A percentile compares a stretch with the other conserved stretches of the same genome.
Conservation (phyloP, 2,797 vertebrate species). For the Poeciliopsis turneri region DNA sequence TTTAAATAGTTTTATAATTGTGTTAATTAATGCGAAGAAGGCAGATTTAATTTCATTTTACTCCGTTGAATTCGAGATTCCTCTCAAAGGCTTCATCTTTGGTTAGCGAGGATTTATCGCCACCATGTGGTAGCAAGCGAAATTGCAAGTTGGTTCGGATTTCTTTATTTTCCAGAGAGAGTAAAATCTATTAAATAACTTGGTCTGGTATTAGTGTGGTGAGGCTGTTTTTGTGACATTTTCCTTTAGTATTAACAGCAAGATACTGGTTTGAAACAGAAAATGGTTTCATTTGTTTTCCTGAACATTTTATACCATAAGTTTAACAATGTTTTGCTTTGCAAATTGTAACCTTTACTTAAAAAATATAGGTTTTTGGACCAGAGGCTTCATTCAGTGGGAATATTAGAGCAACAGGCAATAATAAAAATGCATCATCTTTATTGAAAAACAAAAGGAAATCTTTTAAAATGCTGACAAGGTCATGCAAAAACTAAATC, state of each 20-base stretch:
- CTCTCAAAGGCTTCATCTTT: not conserved
- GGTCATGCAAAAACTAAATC: not conserved
- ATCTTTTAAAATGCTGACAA: not conserved
- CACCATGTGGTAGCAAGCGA: conserved; percentile 44
- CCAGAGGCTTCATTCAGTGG: not conserved
- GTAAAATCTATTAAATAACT: not conserved
- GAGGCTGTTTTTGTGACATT: not conserved
- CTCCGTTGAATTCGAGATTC: not conserved
- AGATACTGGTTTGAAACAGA: not conserved
- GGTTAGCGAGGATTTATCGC: conserved; percentile 40
- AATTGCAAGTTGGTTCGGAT: not conserved
- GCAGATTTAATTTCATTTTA: conserved; percentile 10
- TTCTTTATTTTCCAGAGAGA: not conserved
- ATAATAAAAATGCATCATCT: not conserved
- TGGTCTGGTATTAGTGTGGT: not conserved
- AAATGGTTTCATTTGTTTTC: not conserved
- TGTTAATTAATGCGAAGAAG: conserved; percentile 6
- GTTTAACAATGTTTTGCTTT: not conserved
- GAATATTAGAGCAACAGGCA: not conserved
- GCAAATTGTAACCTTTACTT: not conserved
- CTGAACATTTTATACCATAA: not conserved
- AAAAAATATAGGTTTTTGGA: not conserved
- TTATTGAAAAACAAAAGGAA: not conserved
- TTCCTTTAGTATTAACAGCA: not conserved
- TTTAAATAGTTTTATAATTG: conserved; percentile 15